Percentiles rank a stretch among this genome's conserved stretches.
These are phyloP conservation scores for Perccottus glenii DNA, from an alignment of 2,113 vertebrate species.

Conservation along the genomic window DNA sequence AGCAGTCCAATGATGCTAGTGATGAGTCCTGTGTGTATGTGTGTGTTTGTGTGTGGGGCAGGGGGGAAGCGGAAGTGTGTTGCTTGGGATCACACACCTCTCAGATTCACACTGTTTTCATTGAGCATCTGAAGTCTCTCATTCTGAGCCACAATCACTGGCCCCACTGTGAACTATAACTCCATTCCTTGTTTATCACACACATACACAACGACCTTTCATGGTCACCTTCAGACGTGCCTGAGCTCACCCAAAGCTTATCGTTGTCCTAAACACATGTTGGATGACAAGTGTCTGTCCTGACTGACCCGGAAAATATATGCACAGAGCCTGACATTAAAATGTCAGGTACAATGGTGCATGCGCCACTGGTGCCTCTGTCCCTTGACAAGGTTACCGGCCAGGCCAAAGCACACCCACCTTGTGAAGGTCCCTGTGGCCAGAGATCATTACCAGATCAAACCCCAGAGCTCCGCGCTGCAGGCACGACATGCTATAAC, in stretches of 20 bases:
- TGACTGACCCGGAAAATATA: conserved; percentile 16
- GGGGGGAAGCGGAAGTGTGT: not conserved
- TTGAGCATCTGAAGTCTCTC: conserved; percentile 22
- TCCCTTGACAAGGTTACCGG: conserved; percentile 80
- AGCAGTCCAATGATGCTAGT: conserved; percentile 8
- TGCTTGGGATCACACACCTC: conserved; percentile 9
- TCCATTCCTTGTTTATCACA: conserved; percentile 34
- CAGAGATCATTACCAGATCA: conserved; percentile 38
- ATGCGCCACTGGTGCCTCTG: conserved; percentile 58
- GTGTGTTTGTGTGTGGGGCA: not conserved
- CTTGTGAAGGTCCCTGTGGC: conserved; percentile 41
- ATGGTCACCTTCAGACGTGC: conserved; percentile 80
- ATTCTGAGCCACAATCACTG: conserved; percentile 26
- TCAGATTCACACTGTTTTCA: not conserved
- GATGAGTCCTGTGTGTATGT: not conserved
- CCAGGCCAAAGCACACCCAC: conserved; percentile 39
- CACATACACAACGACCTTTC: conserved; percentile 77
- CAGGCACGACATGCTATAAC: conserved; percentile 44
- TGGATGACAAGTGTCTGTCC: conserved; percentile 20
- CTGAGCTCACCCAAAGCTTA: conserved; percentile 25
- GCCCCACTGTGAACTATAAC: conserved; percentile 18
- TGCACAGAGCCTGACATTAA: conserved; percentile 1
- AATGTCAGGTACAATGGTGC: conserved; percentile 33
- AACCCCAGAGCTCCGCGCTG: conserved; percentile 46
- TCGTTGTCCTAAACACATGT: conserved; percentile 11